Evolutionary conservation across 2,797 vertebrate species (phyloP).

Genomic region (Otolemur crassicaudatus): DNA sequence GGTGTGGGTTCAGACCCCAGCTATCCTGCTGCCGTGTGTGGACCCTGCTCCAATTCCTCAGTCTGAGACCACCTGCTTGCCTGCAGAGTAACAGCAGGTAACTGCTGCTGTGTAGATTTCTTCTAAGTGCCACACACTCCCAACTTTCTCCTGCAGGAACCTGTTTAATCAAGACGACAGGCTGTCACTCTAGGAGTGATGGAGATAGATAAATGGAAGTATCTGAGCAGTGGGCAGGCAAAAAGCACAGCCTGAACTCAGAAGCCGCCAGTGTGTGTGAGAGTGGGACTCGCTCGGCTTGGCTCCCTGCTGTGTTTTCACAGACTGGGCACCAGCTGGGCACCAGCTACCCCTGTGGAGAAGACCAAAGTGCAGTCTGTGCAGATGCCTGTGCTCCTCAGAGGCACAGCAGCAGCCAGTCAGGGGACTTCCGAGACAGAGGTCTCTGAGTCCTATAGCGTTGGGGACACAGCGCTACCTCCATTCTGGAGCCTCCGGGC

Average conservation of each 20-base stretch:
- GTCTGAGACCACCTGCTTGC: accelerated
- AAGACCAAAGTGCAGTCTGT: accelerated
- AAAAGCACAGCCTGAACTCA: not conserved
- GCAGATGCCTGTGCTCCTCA: accelerated
- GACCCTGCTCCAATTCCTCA: no score
- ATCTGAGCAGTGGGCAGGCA: accelerated
- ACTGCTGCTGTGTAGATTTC: not conserved
- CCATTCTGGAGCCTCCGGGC: not conserved
- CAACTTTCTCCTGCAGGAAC: not conserved
- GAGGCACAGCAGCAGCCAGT: accelerated
- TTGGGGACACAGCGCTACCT: accelerated
- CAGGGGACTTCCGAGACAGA: not conserved
- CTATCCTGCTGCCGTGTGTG: accelerated
- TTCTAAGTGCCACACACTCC: accelerated
- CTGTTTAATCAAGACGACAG: not conserved
- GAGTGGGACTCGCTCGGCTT: not conserved
- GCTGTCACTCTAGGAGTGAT: accelerated
- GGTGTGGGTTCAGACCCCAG: accelerated
- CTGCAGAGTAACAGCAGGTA: accelerated
- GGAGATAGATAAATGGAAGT: not conserved
- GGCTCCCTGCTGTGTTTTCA: not conserved
- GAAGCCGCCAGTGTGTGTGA: not conserved
- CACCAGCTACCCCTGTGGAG: accelerated
- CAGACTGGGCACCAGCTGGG: accelerated
- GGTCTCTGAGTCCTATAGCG: accelerated